phyloP scores from a whole-genome alignment of 2,888 invertebrate species.

The Synanthedon vespiformis region DNA sequence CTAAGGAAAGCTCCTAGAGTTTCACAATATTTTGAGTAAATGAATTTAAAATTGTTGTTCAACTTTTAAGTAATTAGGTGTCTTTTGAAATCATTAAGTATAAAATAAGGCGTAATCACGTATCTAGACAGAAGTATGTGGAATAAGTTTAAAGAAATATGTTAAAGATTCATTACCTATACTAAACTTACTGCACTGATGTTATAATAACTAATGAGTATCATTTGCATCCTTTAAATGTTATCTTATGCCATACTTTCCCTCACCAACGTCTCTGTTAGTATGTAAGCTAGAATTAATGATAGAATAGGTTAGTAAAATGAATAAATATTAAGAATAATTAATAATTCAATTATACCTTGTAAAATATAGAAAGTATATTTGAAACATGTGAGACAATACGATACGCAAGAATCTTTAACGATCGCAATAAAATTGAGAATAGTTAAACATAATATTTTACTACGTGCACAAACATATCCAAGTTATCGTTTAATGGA shows the following conservation, averaged over 20 bases:
- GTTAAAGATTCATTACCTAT: constrained; percentile 37
- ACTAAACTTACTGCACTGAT: constrained; percentile 28
- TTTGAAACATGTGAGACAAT: too few relatives aligned
- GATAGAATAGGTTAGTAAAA: constrained; percentile 26
- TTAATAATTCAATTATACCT: not conserved
- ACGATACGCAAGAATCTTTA: too few relatives aligned
- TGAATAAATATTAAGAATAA: constrained; percentile 3
- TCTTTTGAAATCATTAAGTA: not conserved
- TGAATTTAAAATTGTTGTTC: constrained; percentile 2
- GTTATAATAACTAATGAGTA: constrained; percentile 24
- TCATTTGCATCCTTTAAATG: constrained; percentile 38
- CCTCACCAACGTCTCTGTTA: constrained; percentile 55
- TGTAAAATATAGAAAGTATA: too few relatives aligned
- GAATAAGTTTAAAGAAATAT: too few relatives aligned
- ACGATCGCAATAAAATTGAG: too few relatives aligned
- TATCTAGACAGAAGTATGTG: too few relatives aligned
- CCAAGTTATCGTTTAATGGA: too few relatives aligned
- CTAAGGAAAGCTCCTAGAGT: constrained; percentile 16
- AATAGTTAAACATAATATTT: too few relatives aligned
- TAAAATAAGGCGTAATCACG: too few relatives aligned
- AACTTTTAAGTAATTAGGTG: not conserved
- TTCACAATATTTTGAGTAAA: constrained; percentile 11
- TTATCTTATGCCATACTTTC: constrained; percentile 62
- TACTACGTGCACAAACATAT: too few relatives aligned
- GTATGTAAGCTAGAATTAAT: constrained; percentile 61